Evolutionary conservation across 2,888 invertebrate species (phyloP), one percentile per base, ranked within the genome.

Genomic region (Parapristionchus giblindavisi): DNA sequence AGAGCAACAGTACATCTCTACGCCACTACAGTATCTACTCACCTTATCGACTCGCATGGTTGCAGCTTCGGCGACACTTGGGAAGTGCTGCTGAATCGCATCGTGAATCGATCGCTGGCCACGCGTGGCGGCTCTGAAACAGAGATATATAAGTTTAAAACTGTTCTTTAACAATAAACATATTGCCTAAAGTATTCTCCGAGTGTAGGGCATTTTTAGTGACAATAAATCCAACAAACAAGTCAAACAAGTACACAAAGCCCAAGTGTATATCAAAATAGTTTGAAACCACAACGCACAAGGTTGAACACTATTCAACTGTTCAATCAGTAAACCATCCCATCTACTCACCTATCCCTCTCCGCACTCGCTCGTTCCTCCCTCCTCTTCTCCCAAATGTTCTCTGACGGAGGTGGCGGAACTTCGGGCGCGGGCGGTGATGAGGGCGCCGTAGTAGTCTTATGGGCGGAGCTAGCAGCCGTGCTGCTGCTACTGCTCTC

Each of bases 321-420:
- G n/a, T n/a, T n/a, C n/a, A n/a, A n/a, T n/a, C n/a, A n/a, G n/a
- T n/a, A n/a, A n/a, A n/a, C n/a, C n/a, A n/a, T n/a, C 29, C 52
- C 27, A 61, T 51, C 14, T 36, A 24, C 73, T 29, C 34, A 80
- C 82, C 77, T 79, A 80, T 83, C 83, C 17, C 80, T 77, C 61
- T 85, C 83, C 56, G 80, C 77, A 2, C 80, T 79, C 51, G 80
- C 83, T 2, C 83, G 76, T 38, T 87, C 86, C 72, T 86, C 86
- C 70, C 77, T 77, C 8, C 87, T 76, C 75, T 87, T 86, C 56
- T 84, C 84, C 87, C 87, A 87, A 5, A 87, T 77, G 73, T 87
- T 87, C 63, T 83, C 85, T 1, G 79, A 68, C 1, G 74, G 74
- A n/a, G 52, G 34, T n/a, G 79, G 81, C 14, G 79, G 75, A 27